Base-by-base conservation (phyloP, 2,797 vertebrate genomes). In the Enteromius argenteus region DNA sequence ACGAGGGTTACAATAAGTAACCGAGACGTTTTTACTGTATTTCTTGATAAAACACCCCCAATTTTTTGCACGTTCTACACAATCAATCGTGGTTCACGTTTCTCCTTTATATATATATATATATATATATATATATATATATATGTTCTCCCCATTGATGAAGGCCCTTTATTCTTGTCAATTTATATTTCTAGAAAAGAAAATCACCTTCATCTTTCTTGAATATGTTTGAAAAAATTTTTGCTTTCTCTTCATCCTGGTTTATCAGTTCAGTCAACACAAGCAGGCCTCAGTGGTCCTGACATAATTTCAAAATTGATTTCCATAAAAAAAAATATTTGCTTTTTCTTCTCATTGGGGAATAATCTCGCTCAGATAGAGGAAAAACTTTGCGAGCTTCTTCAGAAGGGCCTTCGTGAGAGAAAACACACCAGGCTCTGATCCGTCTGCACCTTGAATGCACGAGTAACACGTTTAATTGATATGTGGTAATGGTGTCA, bases 401-500 rank as follows among this genome's bases (percentile, higher is more conserved):
- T 14, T 78, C 53, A 5, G 17, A 23, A 67, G 30, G 84, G 68
- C 66, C 53, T 85, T 86, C 64, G 83, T 62, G 46, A 83, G 79
- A 86, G 51, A 66, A 69, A 87, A 84, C 14, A 71, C 35, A 84
- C 83, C 83, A 85, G 79, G 72, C 71, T 64, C 69, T 83, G 67
- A 84, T 84, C 79, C 60, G 64, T 83, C 87, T 90, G 82, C 89
- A 89, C 87, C 90, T 92, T 86, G 68, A 83, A 86, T 74, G 35
- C 87, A 88, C 76, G 68, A 86, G 81, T 93, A 91, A 93, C 91
- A 91, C 89, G 66, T 90, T 92, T 90, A 92, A 93, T 90, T 92
- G 91, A 92, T 91, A 91, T 91, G 87, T 92, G 91, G 91, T 91
- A 92, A 91, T 87, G 88, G 90, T 93, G 93, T 93, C 91, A 92